Base-by-base conservation (phyloP, 1,140 invertebrate genomes). In the Triops cancriformis region DNA sequence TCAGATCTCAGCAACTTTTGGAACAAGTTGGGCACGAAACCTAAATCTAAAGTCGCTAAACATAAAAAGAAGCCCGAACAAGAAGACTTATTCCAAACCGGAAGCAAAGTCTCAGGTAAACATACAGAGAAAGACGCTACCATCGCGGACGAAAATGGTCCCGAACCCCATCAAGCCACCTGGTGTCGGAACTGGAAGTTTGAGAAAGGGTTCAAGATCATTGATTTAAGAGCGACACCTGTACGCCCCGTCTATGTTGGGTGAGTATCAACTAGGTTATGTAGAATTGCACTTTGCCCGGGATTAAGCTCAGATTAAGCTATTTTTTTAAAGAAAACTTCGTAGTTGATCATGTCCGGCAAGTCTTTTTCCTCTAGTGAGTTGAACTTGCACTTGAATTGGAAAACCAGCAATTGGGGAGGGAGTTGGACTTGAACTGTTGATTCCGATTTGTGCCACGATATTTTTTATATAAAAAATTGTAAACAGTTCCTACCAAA, bases 101-200 rank as follows among this genome's bases (percentile, higher is more conserved):
- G 51, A 64, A 64, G 14, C 6, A 64, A 23, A 64, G 14, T 14
- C n/a, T 1, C 51, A 64, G 14, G 51, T 18, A 23, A 23, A 23
- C 14, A 18, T n/a, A 14, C 14, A 6, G 51, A 64, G 14, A 64
- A n/a, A 64, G 51, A 64, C 9, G 14, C 10, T 9, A n/a, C 51
- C 6, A 6, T 23, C 14, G 51, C n/a, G 51, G 51, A 64, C 14
- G 51, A 18, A 23, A 23, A 64, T 64, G 51, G 51, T 23, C 51
- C 14, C 14, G 28, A 43, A 26, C 23, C 27, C 11, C 74, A 43
- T 14, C 37, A 43, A 14, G 26, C 41, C 23, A 76, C 14, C 37
- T 76, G 74, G 74, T 76, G 74, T 18, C 74, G 45, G 18, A 76
- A 42, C 1, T 45, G 64, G 26, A 45, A 45, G 31, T 42, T 41